Conservation (phyloP, 2,113 vertebrate species). For the Pelmatolapia mariae region DNA sequence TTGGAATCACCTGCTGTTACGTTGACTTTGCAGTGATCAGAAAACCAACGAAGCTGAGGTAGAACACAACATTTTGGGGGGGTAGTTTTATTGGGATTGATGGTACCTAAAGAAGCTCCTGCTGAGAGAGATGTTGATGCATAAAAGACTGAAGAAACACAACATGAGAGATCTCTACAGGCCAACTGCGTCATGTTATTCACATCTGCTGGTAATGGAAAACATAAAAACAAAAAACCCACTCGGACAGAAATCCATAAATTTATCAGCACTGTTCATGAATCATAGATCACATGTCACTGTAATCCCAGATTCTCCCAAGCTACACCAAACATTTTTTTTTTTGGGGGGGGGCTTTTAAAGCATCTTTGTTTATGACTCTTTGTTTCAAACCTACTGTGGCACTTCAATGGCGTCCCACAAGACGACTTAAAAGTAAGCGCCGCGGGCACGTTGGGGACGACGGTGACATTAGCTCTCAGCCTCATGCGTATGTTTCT, state of each 20-base stretch:
- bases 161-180: background rate
- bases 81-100: background rate
- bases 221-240: background rate
- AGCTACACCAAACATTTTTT: background rate
- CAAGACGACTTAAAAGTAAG: background rate
- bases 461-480: background rate
- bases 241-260: conserved; percentile 10
- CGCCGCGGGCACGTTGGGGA: background rate
- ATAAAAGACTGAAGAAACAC: background rate
- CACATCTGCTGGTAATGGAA: conserved; percentile 21
- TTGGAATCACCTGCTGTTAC: background rate
- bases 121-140: background rate
- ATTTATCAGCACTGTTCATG: conserved; percentile 27
- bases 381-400: conserved; percentile 7
- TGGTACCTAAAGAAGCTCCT: background rate
- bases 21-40: background rate
- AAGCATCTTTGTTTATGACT: background rate
- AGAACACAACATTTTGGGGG: background rate
- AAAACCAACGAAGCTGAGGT: background rate
- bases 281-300: conserved; percentile 42
- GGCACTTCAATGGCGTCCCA: background rate
- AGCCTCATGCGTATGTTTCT: background rate
- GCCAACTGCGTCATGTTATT: background rate
- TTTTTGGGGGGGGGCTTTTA: background rate
- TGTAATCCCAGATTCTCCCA: conserved; percentile 15